Evolutionary conservation across 2,888 invertebrate species (phyloP).

Genomic region (Nymphalis urticae): DNA sequence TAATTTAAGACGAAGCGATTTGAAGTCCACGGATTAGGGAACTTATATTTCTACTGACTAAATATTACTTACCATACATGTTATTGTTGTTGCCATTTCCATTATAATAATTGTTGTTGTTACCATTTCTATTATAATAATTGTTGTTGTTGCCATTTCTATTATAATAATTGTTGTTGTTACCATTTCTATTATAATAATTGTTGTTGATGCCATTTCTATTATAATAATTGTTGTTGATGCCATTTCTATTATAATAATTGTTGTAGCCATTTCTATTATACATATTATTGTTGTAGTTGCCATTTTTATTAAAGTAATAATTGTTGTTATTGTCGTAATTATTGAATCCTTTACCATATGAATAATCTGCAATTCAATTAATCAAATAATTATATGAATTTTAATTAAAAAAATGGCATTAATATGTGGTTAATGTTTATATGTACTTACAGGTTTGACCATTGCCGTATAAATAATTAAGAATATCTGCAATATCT

Average conservation of each 20-base stretch:
- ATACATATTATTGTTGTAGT: background rate
- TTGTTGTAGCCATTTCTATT: background rate
- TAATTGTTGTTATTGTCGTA: background rate
- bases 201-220: background rate
- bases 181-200: background rate
- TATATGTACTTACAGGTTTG: background rate
- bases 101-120: background rate
- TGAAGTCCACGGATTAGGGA: background rate
- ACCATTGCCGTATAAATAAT: background rate
- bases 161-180: background rate
- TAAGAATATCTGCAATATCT: background rate
- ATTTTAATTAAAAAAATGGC: too few relatives aligned
- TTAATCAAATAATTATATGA: too few relatives aligned
- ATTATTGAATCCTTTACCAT: background rate
- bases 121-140: background rate
- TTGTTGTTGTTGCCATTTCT: background rate
- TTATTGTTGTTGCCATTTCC: background rate
- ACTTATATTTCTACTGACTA: background rate
- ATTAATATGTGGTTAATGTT: too few relatives aligned
- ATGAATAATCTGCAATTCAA: slow-evolving; percentile 1
- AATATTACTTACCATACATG: background rate
- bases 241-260: background rate
- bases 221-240: background rate
- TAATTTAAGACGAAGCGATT: background rate
- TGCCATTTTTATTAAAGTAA: background rate